Conservation (phyloP, 2,888 invertebrate genomes). For the Cryptocephalus primarius region DNA sequence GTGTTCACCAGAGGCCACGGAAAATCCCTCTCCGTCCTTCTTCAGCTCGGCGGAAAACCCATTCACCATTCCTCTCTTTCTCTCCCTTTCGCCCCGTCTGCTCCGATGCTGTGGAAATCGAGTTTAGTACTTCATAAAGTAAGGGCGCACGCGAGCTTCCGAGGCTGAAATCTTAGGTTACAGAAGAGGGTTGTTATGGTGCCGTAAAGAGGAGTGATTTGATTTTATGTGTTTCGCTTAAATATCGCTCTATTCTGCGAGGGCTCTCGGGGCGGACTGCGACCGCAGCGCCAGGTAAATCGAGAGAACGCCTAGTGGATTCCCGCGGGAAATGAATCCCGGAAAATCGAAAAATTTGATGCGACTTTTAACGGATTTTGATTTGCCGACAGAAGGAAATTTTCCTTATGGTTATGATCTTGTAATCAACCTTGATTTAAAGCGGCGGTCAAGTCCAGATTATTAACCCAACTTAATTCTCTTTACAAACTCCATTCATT, state of each 20-base stretch:
- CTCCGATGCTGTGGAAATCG: conserved; percentile 27
- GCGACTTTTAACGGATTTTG: too few relatives aligned
- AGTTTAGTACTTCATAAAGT: conserved; percentile 41
- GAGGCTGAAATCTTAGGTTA: conserved; percentile 38
- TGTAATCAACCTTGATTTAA: too few relatives aligned
- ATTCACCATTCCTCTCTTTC: background rate
- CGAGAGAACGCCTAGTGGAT: too few relatives aligned
- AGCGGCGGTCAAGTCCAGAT: too few relatives aligned
- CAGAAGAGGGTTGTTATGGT: conserved; percentile 37
- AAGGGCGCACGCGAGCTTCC: conserved; percentile 38
- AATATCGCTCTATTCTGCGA: conserved; percentile 34
- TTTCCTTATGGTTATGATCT: too few relatives aligned
- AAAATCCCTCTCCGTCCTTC: conserved; percentile 9
- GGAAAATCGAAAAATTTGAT: too few relatives aligned
- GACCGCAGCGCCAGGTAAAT: too few relatives aligned
- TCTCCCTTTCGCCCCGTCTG: background rate
- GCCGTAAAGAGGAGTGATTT: conserved; percentile 39
- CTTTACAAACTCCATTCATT: too few relatives aligned
- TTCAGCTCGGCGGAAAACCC: background rate
- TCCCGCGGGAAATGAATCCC: too few relatives aligned
- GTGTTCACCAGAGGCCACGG: conserved; percentile 31
- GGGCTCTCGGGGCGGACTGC: too few relatives aligned
- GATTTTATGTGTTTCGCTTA: conserved; percentile 40
- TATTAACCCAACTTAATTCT: too few relatives aligned
- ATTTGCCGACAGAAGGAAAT: too few relatives aligned